Conservation (phyloP, 1,140 invertebrate species). For the Solenopsis fugax region DNA sequence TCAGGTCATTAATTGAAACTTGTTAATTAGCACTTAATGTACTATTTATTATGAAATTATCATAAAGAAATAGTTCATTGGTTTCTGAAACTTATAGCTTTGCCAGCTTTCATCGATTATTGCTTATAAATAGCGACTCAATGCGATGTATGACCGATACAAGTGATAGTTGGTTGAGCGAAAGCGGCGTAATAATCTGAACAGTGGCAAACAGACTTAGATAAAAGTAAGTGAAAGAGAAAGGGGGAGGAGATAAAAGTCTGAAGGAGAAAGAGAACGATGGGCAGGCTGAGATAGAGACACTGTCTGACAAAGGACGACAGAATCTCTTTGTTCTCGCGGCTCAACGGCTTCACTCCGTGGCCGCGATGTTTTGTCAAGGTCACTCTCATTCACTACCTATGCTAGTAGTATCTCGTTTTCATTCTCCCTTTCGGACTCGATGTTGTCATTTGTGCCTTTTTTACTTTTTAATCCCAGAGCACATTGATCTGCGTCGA, state of each 20-base stretch:
- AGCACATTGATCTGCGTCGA: not conserved
- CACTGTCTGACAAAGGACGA: slow-evolving; percentile 78
- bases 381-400: slow-evolving; percentile 79
- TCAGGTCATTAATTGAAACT: not conserved
- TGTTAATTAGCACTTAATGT: not conserved
- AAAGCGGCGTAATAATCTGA: slow-evolving; percentile 64
- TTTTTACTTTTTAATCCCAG: slow-evolving; percentile 18
- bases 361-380: slow-evolving; percentile 80
- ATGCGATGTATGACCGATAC: not conserved
- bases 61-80: not conserved
- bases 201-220: slow-evolving; percentile 73
- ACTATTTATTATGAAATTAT: not conserved
- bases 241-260: slow-evolving; percentile 71
- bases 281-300: slow-evolving; percentile 70
- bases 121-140: not conserved
- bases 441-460: slow-evolving; percentile 28
- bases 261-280: slow-evolving; percentile 47
- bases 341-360: slow-evolving; percentile 79
- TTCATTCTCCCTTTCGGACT: slow-evolving; percentile 55
- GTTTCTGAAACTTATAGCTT: not conserved
- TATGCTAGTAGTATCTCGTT: slow-evolving; percentile 63
- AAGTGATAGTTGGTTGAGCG: slow-evolving; percentile 23
- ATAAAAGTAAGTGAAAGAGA: slow-evolving; percentile 78
- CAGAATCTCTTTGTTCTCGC: slow-evolving; percentile 81
- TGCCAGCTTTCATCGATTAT: not conserved